A percentile compares a stretch with the other conserved stretches of the same genome.
Evolutionary conservation across 1,140 invertebrate species (phyloP).

Genomic region (Camponotus floridanus): DNA sequence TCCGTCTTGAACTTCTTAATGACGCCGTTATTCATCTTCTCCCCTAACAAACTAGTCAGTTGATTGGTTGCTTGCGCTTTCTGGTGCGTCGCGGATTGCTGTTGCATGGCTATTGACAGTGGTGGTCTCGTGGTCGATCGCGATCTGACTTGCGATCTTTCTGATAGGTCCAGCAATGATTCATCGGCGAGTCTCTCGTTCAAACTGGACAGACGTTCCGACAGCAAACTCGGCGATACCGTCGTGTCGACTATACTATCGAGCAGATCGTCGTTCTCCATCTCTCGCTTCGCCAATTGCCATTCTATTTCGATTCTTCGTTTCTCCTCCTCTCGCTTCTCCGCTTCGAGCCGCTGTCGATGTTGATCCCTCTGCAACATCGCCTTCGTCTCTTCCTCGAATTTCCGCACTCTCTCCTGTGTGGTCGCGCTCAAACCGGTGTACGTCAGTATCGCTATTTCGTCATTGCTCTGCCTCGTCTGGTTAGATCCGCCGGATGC

Average conservation of each 20-base stretch:
- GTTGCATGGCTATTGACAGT: conserved; percentile 78
- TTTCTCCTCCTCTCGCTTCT: conserved; percentile 86
- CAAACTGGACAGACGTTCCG: conserved; percentile 74
- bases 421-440: conserved; percentile 87
- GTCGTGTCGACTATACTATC: conserved; percentile 86
- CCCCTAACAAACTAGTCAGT: conserved; percentile 71
- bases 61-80: conserved; percentile 75
- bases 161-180: conserved; percentile 46
- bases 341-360: conserved; percentile 82
- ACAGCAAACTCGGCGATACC: conserved; percentile 73
- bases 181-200: conserved; percentile 76
- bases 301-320: conserved; percentile 88
- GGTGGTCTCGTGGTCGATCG: conserved; percentile 74
- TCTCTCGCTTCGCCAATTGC: conserved; percentile 88
- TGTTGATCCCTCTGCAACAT: conserved; percentile 88
- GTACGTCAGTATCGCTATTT: conserved; percentile 87
- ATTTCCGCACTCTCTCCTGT: conserved; percentile 89
- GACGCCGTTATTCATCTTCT: conserved; percentile 80
- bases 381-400: conserved; percentile 91
- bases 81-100: conserved; percentile 72
- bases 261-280: conserved; percentile 89
- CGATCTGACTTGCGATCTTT: conserved; percentile 64
- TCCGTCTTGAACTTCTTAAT: conserved; percentile 86
- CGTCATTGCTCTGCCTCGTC: conserved; percentile 84
- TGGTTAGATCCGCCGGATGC: conserved; percentile 81